Evolutionary conservation across 2,113 vertebrate genomes (phyloP), one percentile per base, ranked within the genome.

Genomic region (Macrotis lagotis): DNA sequence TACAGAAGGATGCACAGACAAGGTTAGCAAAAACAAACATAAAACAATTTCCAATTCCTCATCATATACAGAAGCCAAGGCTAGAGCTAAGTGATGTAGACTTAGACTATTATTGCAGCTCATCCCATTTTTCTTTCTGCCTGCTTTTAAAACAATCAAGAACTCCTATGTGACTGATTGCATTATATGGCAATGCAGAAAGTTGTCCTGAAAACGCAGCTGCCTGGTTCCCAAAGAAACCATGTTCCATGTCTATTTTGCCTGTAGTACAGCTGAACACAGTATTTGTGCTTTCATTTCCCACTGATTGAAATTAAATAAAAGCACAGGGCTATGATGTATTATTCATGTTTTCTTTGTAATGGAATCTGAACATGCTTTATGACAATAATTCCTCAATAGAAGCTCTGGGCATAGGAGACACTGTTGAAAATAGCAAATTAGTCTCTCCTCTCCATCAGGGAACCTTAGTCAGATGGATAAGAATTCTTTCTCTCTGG

Each of bases 301-400:
- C 91, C 91, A 31, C 52, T 25, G 31, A 88, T 0, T 47, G 89
- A 93, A 66, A 94, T 51, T 92, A 94, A 97, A 97, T 91, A 91
- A 95, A 96, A 96, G 28, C 88, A 96, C 44, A 53, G 95, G 90
- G 12, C 1, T 0, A 37, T n/a, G 28, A 93, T 96, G 89, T 26
- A 66, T 93, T 94, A 91, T 92, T 95, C 90, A 90, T 91, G 0
- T 66, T 93, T 95, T 96, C 53, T 96, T 94, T 96, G 91, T 95
- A 89, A 97, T 92, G 93, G 89, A 96, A 92, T 96, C 92, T 93
- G 89, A 96, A 95, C 26, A 89, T 49, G 50, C 91, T 52, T 92
- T 93, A 95, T 93, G 92, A 19, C 25, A 96, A 51, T 51, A 16
- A 24, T 44, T 37, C 44, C 48, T 93, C 83, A 0, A 0, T 90